phyloP scores from a whole-genome alignment of 92 coral and sea anemone species.

The Siderastrea radians region DNA sequence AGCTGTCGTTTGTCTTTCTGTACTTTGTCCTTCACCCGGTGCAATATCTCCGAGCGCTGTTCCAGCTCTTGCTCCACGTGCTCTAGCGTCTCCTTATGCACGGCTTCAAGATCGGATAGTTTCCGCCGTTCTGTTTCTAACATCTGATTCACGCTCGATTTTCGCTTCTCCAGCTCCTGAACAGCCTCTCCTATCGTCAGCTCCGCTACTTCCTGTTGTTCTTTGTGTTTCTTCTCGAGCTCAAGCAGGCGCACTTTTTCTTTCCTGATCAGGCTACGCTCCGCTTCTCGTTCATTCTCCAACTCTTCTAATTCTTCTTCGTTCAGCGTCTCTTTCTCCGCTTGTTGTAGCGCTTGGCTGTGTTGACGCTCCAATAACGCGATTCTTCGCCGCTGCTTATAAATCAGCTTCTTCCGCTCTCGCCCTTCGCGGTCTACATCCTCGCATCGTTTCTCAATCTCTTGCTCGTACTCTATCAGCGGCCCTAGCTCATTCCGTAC shows the following conservation, averaged over 20 bases:
- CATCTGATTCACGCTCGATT: conserved; percentile 85
- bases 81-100: conserved; percentile 97
- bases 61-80: conserved; percentile 92
- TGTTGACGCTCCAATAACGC: conserved; percentile 97
- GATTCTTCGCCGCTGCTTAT: conserved; percentile 92
- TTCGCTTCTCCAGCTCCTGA: conserved; percentile 93
- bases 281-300: conserved; percentile 98
- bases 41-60: conserved; percentile 92
- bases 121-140: conserved; percentile 89
- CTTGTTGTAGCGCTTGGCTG: conserved; percentile 96
- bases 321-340: conserved; percentile 97
- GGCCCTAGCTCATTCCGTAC: conserved; percentile 98
- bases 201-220: conserved; percentile 97
- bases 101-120: conserved; percentile 89
- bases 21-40: conserved; percentile 95
- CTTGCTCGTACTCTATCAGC: conserved; percentile 92
- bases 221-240: conserved; percentile 98
- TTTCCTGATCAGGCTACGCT: conserved; percentile 93
- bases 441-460: conserved; percentile 95
- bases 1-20: conserved; percentile 94
- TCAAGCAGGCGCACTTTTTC: conserved; percentile 96
- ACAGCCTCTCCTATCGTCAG: conserved; percentile 97
- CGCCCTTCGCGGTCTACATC: conserved; percentile 95
- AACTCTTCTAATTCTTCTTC: conserved; percentile 97
- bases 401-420: conserved; percentile 94